A percentile compares a stretch with the other conserved stretches of the same genome.
Evolutionary conservation across 35 echinoderm and acorn worm species (phyloP).

Genomic region (Apostichopus parvimensis): DNA sequence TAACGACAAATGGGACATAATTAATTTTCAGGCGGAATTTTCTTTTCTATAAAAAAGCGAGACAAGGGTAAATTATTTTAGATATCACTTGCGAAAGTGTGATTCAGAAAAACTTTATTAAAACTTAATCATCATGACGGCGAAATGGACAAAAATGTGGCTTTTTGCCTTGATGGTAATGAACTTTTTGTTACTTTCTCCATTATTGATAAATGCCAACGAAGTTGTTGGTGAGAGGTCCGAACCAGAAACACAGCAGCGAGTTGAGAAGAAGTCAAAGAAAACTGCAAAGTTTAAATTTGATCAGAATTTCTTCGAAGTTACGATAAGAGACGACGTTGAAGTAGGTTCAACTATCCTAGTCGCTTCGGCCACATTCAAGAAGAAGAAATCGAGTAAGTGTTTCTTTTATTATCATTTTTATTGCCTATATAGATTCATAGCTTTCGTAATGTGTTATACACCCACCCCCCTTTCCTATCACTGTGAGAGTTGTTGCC

Average conservation of each 20-base stretch:
- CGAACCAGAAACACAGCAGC: background rate
- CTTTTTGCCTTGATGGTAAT: background rate
- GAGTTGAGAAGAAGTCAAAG: background rate
- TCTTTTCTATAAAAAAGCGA: too few species aligned
- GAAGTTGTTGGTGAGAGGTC: background rate
- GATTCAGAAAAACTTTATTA: background rate
- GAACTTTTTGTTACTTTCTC: background rate
- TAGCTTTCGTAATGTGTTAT: too few species aligned
- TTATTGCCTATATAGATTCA: too few species aligned
- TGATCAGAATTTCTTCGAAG: background rate
- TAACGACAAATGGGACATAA: too few species aligned
- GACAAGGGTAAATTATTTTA: too few species aligned
- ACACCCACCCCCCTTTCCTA: too few species aligned
- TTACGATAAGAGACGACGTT: background rate
- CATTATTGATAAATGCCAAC: background rate
- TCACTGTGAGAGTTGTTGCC: too few species aligned
- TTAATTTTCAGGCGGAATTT: too few species aligned
- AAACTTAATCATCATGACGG: background rate
- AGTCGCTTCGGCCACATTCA: background rate
- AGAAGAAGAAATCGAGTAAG: conserved; percentile 10
- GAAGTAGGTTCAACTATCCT: background rate
- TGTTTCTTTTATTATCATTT: too few species aligned
- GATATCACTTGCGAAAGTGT: too few species aligned
- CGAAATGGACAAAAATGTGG: background rate
- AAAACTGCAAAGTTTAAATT: background rate